A percentile compares a stretch with the other conserved stretches of the same genome.
phyloP scores from a whole-genome alignment of 2,888 invertebrate species.

The Cactoblastis cactorum region DNA sequence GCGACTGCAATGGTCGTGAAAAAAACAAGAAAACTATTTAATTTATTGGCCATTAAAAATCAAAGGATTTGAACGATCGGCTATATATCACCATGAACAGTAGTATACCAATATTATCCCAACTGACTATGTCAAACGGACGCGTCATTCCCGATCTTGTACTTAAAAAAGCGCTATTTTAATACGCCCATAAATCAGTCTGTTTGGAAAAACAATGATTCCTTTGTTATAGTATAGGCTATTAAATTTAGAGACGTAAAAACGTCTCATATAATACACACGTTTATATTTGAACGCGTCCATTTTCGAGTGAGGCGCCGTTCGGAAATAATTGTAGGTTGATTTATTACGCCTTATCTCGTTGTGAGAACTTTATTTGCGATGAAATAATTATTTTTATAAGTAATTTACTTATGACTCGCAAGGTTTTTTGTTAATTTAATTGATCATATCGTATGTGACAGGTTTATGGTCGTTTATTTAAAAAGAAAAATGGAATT shows the following conservation, averaged over 20 bases:
- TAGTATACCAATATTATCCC: constrained; percentile 60
- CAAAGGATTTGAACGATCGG: constrained; percentile 24
- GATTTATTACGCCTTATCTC: constrained; percentile 55
- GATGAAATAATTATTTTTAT: constrained; percentile 2
- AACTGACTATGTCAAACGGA: constrained; percentile 35
- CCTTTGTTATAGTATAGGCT: constrained; percentile 76
- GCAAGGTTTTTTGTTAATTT: constrained; percentile 10
- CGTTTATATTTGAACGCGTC: constrained; percentile 39
- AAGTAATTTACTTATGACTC: neutral
- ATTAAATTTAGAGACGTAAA: constrained; percentile 68
- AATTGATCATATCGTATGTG: constrained; percentile 12
- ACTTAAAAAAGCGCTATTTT: constrained; percentile 26
- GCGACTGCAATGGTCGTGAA: neutral
- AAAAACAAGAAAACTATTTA: constrained; percentile 7
- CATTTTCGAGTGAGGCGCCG: constrained; percentile 46
- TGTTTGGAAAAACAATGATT: constrained; percentile 70
- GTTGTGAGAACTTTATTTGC: constrained; percentile 37
- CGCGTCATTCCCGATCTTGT: constrained; percentile 26
- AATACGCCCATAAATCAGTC: constrained; percentile 59
- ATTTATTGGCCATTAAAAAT: constrained; percentile 23
- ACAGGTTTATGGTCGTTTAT: constrained; percentile 13
- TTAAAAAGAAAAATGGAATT: constrained; percentile 10
- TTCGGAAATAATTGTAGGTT: constrained; percentile 59
- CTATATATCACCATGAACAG: constrained; percentile 50
- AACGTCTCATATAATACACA: constrained; percentile 40